These are phyloP conservation scores for Hipposideros larvatus DNA, from an alignment of 2,797 vertebrate genomes.

Conservation along the genomic window DNA sequence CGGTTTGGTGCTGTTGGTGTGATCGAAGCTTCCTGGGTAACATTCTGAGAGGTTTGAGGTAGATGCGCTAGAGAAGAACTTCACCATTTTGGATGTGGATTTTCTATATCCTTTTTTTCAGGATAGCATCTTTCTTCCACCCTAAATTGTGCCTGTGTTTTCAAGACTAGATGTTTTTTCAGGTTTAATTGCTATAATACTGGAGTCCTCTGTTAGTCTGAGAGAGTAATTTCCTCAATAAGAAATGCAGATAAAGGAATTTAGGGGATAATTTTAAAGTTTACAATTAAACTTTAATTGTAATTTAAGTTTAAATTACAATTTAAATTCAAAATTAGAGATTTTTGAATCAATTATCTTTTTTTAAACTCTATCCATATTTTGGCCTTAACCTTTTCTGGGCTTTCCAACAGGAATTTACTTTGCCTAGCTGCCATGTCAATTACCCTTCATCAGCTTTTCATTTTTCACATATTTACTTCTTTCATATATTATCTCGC, in stretches of 20 bases:
- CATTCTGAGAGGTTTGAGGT: neutral
- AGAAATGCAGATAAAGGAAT: neutral
- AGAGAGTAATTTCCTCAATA: constrained; percentile 10
- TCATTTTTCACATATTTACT: neutral
- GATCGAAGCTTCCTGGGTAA: neutral
- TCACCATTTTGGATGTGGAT: neutral
- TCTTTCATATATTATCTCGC: neutral
- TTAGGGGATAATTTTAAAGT: neutral
- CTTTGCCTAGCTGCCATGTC: neutral
- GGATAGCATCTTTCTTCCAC: neutral
- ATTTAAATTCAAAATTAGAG: neutral
- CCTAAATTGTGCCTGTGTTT: neutral
- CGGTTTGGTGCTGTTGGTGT: neutral
- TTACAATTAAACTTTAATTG: neutral
- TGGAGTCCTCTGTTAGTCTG: neutral
- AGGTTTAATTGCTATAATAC: neutral
- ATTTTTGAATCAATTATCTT: neutral
- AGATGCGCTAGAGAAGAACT: neutral
- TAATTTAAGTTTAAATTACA: too few species aligned
- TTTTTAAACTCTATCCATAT: neutral
- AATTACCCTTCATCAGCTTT: neutral
- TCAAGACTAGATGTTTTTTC: neutral
- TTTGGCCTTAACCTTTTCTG: neutral
- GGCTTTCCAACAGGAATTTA: neutral
- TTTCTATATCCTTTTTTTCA: neutral